Conservation (phyloP, 2,888 invertebrate species). For the Amblyjoppa proteus region DNA sequence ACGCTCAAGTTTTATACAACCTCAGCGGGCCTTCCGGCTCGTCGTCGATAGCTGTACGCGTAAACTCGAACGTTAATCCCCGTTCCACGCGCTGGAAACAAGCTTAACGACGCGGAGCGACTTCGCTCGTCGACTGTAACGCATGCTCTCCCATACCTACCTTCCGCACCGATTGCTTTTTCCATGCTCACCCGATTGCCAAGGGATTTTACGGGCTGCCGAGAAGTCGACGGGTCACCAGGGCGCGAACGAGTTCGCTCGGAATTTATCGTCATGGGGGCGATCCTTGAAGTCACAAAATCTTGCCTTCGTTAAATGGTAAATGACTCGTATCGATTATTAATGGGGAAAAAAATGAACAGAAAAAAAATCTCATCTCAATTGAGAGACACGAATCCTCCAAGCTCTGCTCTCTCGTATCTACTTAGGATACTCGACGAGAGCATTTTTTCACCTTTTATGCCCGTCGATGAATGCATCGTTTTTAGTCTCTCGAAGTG, state of each 20-base stretch:
- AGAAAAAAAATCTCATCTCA: neutral
- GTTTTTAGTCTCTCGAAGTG: neutral
- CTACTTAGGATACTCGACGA: too few species aligned
- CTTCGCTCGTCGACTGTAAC: conserved; percentile 35
- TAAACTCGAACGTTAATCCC: conserved; percentile 67
- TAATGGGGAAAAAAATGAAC: neutral
- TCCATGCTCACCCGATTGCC: conserved; percentile 38
- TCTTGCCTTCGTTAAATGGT: conserved; percentile 14
- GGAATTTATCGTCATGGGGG: conserved; percentile 4
- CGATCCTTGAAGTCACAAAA: conserved; percentile 45
- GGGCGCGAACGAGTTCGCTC: neutral
- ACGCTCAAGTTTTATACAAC: conserved; percentile 46
- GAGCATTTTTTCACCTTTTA: neutral
- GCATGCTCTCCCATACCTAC: neutral
- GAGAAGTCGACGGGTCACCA: conserved; percentile 32
- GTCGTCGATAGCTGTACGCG: conserved; percentile 50
- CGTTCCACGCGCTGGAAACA: conserved; percentile 50
- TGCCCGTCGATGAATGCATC: neutral
- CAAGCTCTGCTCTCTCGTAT: too few species aligned
- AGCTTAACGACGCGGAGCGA: conserved; percentile 59
- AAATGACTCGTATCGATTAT: neutral
- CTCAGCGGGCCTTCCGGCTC: conserved; percentile 13
- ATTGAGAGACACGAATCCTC: neutral
- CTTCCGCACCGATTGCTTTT: neutral
- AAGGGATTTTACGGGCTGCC: conserved; percentile 53